A percentile compares a stretch with the other conserved stretches of the same genome.
phyloP scores from a whole-genome alignment of 2,113 vertebrate genomes.

The Amazona vittata region DNA sequence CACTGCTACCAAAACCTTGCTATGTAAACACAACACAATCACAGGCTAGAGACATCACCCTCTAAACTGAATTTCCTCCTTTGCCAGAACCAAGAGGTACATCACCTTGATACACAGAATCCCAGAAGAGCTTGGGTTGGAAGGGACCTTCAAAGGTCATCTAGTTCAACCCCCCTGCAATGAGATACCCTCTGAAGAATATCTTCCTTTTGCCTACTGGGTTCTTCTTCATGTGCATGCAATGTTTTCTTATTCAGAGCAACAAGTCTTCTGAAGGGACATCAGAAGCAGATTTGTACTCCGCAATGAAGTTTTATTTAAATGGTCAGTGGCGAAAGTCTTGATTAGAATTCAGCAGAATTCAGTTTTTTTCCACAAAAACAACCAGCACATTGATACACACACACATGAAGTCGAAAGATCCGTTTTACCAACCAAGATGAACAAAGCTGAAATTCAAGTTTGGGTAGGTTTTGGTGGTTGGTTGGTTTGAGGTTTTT shows the following conservation, averaged over 20 bases:
- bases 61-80: not conserved
- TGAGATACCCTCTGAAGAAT: not conserved
- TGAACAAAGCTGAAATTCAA: not conserved
- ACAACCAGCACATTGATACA: not conserved
- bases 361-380: not conserved
- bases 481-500: not conserved
- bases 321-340: not conserved
- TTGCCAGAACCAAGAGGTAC: not conserved
- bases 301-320: not conserved
- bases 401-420: not conserved
- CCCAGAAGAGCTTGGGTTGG: not conserved
- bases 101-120: not conserved
- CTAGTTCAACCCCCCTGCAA: not conserved
- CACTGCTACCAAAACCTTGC: not conserved
- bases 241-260: not conserved
- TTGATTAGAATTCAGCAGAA: not conserved
- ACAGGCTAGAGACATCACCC: not conserved
- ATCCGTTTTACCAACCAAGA: not conserved
- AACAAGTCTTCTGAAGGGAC: not conserved
- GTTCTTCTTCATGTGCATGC: not conserved
- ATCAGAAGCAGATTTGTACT: not conserved
- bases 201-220: not conserved
- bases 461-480: not conserved
- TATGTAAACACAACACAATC: not conserved
- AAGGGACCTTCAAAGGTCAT: not conserved